A percentile compares a stretch with the other conserved stretches of the same genome.
Evolutionary conservation across 2,888 invertebrate species (phyloP).

Genomic region (Hirtodrosophila cameraria): DNA sequence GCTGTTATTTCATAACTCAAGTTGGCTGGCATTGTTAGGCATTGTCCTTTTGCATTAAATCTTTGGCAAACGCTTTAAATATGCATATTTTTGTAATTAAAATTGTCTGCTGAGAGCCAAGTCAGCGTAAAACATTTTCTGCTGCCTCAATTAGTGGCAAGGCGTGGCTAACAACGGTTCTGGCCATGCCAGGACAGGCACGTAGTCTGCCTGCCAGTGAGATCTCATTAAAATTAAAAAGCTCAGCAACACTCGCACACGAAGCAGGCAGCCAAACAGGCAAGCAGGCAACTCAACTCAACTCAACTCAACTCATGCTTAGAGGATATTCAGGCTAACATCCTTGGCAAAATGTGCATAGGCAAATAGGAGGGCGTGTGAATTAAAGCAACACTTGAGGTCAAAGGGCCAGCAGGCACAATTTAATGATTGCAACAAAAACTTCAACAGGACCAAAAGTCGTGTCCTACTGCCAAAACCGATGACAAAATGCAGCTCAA

Average conservation of each 20-base stretch:
- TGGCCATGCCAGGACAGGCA: constrained; percentile 37
- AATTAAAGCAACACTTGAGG: constrained; percentile 57
- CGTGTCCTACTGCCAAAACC: background rate
- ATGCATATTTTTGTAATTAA: constrained; percentile 78
- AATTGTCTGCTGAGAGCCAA: constrained; percentile 50
- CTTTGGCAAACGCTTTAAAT: constrained; percentile 57
- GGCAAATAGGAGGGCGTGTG: constrained; percentile 20
- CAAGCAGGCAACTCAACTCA: too few species aligned
- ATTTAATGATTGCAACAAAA: constrained; percentile 45
- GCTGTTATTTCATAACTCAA: constrained; percentile 29
- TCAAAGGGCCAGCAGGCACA: constrained; percentile 28
- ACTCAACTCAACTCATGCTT: constrained; percentile 24
- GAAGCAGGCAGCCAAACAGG: too few species aligned
- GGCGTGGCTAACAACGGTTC: constrained; percentile 61
- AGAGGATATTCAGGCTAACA: constrained; percentile 35
- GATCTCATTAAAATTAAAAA: constrained; percentile 78
- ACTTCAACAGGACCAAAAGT: constrained; percentile 22
- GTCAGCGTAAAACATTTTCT: constrained; percentile 70
- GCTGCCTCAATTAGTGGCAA: constrained; percentile 72
- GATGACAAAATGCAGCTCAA: constrained; percentile 21
- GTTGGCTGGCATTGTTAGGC: constrained; percentile 50
- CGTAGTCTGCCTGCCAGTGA: constrained; percentile 73
- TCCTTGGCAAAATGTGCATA: constrained; percentile 39
- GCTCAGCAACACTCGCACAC: constrained; percentile 56
- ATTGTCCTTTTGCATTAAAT: constrained; percentile 46